Base-by-base conservation (phyloP, 2,113 vertebrate species). In the Etia nguti region DNA sequence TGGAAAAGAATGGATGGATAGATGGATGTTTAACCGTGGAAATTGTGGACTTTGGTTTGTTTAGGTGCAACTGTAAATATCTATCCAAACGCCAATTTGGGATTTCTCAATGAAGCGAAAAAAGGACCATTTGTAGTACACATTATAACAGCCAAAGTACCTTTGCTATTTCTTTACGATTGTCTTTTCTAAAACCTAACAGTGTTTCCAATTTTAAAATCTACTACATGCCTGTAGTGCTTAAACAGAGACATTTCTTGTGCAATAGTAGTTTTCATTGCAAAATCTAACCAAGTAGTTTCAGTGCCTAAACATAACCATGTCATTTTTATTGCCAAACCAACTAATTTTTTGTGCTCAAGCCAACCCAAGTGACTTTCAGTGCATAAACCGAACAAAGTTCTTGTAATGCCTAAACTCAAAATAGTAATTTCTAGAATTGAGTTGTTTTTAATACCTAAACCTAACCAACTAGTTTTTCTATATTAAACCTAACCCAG, bases 311-410 rank as follows among this genome's bases (percentile, higher is more conserved):
- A 65, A 65, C 10, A 65, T 12, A 65, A 12, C 31, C 31, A n/a
- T 12, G 59, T 0, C 31, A n/a, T 36, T n/a, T 62, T 36, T 62
- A n/a, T 36, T 62, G 31, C 18, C 59, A 62, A 36, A 62, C 10
- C 0, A n/a, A 1, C 18, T 2, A 6, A 0, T 22, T 38, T 24
- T 70, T 24, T 43, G 36, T 70, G 15, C 1, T 3, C 18, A 26
- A 46, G 46, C n/a, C 22, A 16, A 73, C 3, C 22, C 13, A 15
- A 46, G 5, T 43, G 36, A 24, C 38, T 70, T 46, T 73, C 8
- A 6, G 10, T 73, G 1, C 0, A 1, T 73, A 73, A 48, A 73
- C 5, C 2, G 0, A 43, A 43, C 36, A 41, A 68, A 0, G 36
- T 43, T 16, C 11, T 70, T 70, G 11, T 24, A 24, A 26, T 70